A percentile compares a stretch with the other conserved stretches of the same genome.
Evolutionary conservation across 2,113 vertebrate genomes (phyloP).

Genomic region (Leucopsar rothschildi): DNA sequence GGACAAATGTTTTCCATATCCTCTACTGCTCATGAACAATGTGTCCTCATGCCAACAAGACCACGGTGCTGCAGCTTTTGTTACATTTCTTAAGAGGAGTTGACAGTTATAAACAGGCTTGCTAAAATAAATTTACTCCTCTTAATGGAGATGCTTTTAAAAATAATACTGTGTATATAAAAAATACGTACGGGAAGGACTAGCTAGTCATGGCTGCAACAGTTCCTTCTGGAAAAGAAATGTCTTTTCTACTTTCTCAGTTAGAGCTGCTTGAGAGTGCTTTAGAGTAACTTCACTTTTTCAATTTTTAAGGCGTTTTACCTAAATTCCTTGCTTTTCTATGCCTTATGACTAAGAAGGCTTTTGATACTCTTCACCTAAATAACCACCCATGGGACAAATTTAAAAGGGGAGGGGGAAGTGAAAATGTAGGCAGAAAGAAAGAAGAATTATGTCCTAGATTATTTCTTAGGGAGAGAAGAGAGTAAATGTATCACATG

Average conservation of each 20-base stretch:
- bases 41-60: neutral
- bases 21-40: neutral
- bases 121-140: neutral
- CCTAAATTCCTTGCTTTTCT: neutral
- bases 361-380: neutral
- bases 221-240: neutral
- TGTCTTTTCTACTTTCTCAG: neutral
- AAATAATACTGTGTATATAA: neutral
- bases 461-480: neutral
- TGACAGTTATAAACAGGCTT: neutral
- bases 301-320: neutral
- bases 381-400: neutral
- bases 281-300: neutral
- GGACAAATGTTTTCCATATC: constrained; percentile 9
- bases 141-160: neutral
- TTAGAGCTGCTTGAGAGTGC: neutral
- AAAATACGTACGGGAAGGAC: neutral
- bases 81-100: neutral
- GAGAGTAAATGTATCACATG: neutral
- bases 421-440: neutral
- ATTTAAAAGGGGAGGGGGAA: neutral
- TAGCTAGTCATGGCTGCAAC: neutral
- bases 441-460: neutral
- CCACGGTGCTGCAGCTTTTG: neutral
- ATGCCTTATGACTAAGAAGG: neutral